phyloP scores from a whole-genome alignment of 2,797 vertebrate genomes.

The Gastrophryne carolinensis region DNA sequence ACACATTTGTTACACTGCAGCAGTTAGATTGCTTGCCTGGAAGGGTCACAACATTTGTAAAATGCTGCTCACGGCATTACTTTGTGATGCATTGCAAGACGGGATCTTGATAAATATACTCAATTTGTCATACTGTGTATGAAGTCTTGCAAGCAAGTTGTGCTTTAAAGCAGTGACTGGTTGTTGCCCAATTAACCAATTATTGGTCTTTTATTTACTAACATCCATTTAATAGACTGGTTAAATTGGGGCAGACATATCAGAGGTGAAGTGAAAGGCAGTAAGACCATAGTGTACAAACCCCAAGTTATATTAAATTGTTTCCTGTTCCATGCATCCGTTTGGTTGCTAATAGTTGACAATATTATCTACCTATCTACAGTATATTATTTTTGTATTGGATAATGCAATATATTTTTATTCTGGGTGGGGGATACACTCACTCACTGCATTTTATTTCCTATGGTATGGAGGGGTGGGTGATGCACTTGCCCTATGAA shows the following conservation, averaged over 20 bases:
- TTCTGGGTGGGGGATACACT: too few relatives aligned
- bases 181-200: neutral
- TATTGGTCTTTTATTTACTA: neutral
- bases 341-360: too few relatives aligned
- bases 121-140: constrained; percentile 48
- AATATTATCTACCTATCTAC: too few relatives aligned
- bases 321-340: too few relatives aligned
- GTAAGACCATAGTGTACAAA: too few relatives aligned
- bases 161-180: constrained; percentile 21
- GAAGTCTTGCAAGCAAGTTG: constrained; percentile 21
- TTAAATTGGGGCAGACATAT: neutral
- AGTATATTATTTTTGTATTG: too few relatives aligned
- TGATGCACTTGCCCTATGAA: too few relatives aligned
- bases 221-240: neutral
- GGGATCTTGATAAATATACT: constrained; percentile 48
- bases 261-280: too few relatives aligned
- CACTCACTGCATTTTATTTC: too few relatives aligned
- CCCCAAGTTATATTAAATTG: too few relatives aligned
- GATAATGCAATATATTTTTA: too few relatives aligned
- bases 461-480: too few relatives aligned
- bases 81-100: constrained; percentile 45
- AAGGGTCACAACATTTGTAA: constrained; percentile 46
- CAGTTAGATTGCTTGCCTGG: constrained; percentile 30
- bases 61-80: constrained; percentile 37
- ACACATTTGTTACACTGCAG: constrained; percentile 43